These are phyloP conservation scores for Nemopilema nomurai DNA, from an alignment of 30 jellyfish, hydroid and myxozoan species.

Conservation along the genomic window DNA sequence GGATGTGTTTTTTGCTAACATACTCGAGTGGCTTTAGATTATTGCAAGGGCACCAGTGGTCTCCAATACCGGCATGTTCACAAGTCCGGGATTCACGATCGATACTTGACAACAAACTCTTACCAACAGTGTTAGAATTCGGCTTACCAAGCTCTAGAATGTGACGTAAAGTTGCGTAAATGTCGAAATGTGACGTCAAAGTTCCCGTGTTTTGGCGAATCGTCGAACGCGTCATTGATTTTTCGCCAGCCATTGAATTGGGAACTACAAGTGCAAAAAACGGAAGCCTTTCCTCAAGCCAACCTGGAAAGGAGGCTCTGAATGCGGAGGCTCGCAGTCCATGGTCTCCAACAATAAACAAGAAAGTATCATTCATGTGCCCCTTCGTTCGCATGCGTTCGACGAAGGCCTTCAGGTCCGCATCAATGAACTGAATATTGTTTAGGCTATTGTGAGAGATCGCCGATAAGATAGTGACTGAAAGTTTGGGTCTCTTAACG, in stretches of 20 bases:
- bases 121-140: conserved; percentile 18
- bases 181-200: conserved; percentile 78
- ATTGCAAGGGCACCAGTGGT: conserved; percentile 86
- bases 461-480: conserved; percentile 51
- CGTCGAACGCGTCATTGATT: neutral
- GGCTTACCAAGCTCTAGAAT: conserved; percentile 1
- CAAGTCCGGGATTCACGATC: conserved; percentile 59
- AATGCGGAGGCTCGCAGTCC: conserved; percentile 65
- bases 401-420: conserved; percentile 24
- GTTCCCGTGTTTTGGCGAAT: conserved; percentile 25
- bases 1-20: neutral
- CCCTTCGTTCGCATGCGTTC: conserved; percentile 34
- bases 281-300: conserved; percentile 83
- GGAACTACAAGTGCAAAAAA: conserved; percentile 71
- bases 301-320: conserved; percentile 65
- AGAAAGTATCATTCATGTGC: conserved; percentile 35
- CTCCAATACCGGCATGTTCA: conserved; percentile 65
- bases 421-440: conserved; percentile 50
- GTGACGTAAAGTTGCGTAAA: conserved; percentile 45
- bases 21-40: neutral
- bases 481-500: conserved; percentile 19
- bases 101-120: conserved; percentile 53
- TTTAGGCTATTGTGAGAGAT: conserved; percentile 53
- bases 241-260: conserved; percentile 3
- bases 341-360: conserved; percentile 74